phyloP scores from a whole-genome alignment of 2,113 vertebrate species.

The Excalfactoria chinensis region DNA sequence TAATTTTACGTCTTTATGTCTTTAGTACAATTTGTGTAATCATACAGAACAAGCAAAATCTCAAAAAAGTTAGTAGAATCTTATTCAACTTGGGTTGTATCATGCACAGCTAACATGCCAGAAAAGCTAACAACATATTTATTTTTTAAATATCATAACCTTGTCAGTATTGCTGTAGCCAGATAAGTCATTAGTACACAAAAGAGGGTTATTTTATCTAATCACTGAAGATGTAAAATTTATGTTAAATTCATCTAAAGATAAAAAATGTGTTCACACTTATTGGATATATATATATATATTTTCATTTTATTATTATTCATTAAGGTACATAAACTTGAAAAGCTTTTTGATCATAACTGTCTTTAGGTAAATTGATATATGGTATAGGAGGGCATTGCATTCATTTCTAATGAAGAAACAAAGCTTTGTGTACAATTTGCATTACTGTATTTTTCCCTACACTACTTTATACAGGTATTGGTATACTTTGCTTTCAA shows the following conservation, averaged over 20 bases:
- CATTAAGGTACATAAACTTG: background rate
- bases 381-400: background rate
- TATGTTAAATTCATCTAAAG: background rate
- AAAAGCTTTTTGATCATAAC: background rate
- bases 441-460: background rate
- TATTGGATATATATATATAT: too few relatives aligned
- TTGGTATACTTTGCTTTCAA: background rate
- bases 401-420: background rate
- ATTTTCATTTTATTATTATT: background rate
- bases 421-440: background rate
- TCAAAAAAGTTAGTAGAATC: background rate
- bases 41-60: background rate
- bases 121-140: background rate
- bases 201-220: background rate
- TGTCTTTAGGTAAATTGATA: background rate
- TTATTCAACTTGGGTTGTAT: background rate
- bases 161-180: background rate
- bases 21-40: background rate
- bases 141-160: background rate
- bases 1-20: background rate
- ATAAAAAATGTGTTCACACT: background rate
- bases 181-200: background rate
- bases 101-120: fast-evolving
- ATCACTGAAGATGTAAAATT: background rate
- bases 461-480: background rate